Conservation (phyloP, 1,140 invertebrate species). For the Drosophila navojoa region DNA sequence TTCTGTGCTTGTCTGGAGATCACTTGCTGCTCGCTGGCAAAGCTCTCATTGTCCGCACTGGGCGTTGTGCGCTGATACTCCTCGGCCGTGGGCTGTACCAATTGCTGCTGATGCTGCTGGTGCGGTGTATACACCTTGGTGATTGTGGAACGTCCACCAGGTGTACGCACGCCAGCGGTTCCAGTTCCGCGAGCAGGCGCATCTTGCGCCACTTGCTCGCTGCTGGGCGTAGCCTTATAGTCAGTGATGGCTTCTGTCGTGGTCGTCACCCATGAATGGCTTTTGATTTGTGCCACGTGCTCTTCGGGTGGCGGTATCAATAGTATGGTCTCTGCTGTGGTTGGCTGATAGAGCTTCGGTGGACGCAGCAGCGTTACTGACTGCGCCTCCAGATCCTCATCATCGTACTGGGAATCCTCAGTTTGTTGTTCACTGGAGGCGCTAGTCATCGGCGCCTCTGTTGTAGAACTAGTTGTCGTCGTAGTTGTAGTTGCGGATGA, state of each 20-base stretch:
- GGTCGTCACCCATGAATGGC: constrained; percentile 69
- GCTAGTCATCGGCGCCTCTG: constrained; percentile 24
- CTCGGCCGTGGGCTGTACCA: constrained; percentile 76
- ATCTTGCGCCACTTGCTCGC: neutral
- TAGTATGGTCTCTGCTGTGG: constrained; percentile 79
- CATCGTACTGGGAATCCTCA: constrained; percentile 60
- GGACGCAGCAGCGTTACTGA: constrained; percentile 71
- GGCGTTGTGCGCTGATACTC: constrained; percentile 80
- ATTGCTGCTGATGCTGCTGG: constrained; percentile 41
- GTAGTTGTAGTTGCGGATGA: constrained; percentile 24
- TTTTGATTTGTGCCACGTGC: constrained; percentile 75
- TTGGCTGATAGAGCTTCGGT: constrained; percentile 62
- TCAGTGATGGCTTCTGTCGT: constrained; percentile 36
- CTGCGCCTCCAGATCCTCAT: constrained; percentile 76
- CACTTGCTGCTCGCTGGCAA: constrained; percentile 58
- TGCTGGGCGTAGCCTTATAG: constrained; percentile 33
- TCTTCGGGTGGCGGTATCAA: constrained; percentile 80
- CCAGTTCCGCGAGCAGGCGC: constrained; percentile 15
- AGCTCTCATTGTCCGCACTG: constrained; percentile 52
- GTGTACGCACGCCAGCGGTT: constrained; percentile 26
- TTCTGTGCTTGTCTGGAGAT: constrained; percentile 62
- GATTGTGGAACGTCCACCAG: constrained; percentile 86
- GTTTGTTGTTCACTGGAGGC: constrained; percentile 22
- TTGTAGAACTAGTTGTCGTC: constrained; percentile 31
- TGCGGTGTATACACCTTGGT: constrained; percentile 86